Percentiles rank a stretch among this genome's conserved stretches.
These are phyloP conservation scores for Ascaphus truei DNA, from an alignment of 2,113 vertebrate species.

Conservation along the genomic window DNA sequence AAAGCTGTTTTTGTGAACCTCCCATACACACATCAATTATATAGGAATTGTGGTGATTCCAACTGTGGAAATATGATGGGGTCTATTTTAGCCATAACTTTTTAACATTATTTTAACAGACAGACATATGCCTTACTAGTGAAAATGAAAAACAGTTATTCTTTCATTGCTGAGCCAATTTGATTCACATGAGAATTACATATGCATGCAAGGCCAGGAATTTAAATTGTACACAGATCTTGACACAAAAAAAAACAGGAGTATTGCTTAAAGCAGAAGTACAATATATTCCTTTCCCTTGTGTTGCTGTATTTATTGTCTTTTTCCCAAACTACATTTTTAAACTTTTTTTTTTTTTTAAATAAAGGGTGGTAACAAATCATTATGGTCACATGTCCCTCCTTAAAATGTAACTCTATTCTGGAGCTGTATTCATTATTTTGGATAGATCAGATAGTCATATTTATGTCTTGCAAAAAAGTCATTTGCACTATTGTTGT, in stretches of 20 bases:
- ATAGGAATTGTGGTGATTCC: slow-evolving; percentile 22
- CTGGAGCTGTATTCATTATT: no score
- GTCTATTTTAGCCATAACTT: slow-evolving; percentile 24
- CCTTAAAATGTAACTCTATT: no score
- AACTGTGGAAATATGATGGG: slow-evolving; percentile 6
- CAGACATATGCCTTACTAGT: slow-evolving; percentile 32
- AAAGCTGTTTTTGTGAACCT: not conserved
- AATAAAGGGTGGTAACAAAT: no score
- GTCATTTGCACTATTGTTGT: no score
- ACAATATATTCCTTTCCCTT: no score
- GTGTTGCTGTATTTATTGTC: no score
- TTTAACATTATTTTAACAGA: slow-evolving; percentile 21
- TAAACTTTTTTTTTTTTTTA: no score
- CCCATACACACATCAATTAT: slow-evolving; percentile 18
- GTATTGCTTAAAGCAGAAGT: not conserved
- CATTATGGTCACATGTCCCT: no score
- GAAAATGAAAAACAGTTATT: slow-evolving; percentile 36
- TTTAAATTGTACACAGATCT: slow-evolving; percentile 32
- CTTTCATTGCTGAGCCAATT: slow-evolving; percentile 23
- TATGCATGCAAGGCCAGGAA: slow-evolving; percentile 33
- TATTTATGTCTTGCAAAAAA: no score
- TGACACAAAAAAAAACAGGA: not conserved
- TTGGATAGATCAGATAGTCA: no score
- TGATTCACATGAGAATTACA: slow-evolving; percentile 26
- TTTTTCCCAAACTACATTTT: no score